A percentile compares a stretch with the other conserved stretches of the same genome.
phyloP scores from a whole-genome alignment of 1,140 invertebrate genomes.

The Brachionus koreanus region DNA sequence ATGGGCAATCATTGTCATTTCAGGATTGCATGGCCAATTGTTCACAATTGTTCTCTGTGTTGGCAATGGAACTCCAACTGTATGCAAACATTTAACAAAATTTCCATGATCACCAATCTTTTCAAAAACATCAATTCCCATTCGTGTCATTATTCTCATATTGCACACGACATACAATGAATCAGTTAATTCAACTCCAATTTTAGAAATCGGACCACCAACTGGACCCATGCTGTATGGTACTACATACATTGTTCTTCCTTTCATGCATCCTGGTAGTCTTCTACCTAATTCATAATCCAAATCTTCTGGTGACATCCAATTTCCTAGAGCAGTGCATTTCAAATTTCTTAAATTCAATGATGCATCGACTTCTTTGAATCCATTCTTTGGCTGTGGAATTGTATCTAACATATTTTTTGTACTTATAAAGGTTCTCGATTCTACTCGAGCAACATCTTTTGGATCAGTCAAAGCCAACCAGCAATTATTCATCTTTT shows the following conservation, averaged over 20 bases:
- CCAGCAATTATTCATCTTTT: conserved; percentile 94
- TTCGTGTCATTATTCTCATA: too few species aligned
- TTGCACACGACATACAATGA: conserved; percentile 97
- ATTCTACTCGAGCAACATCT: conserved; percentile 95
- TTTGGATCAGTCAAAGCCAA: conserved; percentile 88
- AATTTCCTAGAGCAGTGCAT: conserved; percentile 67
- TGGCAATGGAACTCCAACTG: too few species aligned
- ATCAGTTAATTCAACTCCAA: conserved; percentile 93
- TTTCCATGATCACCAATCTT: conserved; percentile 47
- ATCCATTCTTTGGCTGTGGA: conserved; percentile 63
- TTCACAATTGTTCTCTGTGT: too few species aligned
- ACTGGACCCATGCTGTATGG: conserved; percentile 98
- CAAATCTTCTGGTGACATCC: too few species aligned
- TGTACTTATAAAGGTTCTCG: conserved; percentile 89
- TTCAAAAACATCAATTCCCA: conserved; percentile 55
- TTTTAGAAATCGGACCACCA: conserved; percentile 87
- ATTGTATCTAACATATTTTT: conserved; percentile 74
- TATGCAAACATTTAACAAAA: conserved; percentile 68
- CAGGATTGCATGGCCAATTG: conserved; percentile 98
- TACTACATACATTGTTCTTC: conserved; percentile 97
- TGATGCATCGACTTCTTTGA: conserved; percentile 39
- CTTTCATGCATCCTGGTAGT: too few species aligned
- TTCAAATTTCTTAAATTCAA: conserved; percentile 46
- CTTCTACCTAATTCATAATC: too few species aligned
- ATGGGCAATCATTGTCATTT: conserved; percentile 62